Base-by-base conservation (phyloP, 2,888 invertebrate genomes). In the Eupsilia transversa region DNA sequence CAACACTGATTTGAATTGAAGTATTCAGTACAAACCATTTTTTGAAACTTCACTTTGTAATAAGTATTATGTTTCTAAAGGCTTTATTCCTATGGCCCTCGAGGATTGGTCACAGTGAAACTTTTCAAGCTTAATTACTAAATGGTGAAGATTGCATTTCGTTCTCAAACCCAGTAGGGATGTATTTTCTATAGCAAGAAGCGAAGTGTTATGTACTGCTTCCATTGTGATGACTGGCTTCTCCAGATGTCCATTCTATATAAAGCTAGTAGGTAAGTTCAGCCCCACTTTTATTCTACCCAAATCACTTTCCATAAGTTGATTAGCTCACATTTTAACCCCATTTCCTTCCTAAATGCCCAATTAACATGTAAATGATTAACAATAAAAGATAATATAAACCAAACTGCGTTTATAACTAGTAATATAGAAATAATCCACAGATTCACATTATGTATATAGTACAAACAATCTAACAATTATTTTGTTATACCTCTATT, bases 401-500 rank as follows among this genome's bases (percentile, higher is more conserved):
- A 69, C 72, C 69, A 70, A 79, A 84, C 38, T 80, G 30, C 66
- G 84, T 72, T 67, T 80, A 67, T 72, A 74, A 68, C 38, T 65
- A 41, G 43, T 75, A 70, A 72, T 75, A 57, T 67, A 75, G 69
- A 75, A 80, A 83, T 72, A 83, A 81, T 79, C 67, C 59, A 60
- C 66, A 80, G 75, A 80, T 84, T 84, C 72, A 60, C 56, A 75
- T 72, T 72, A 67, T 73, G 68, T 77, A 72, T 82, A 80, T 77
- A 82, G 80, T 82, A 86, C 80, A 72, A 85, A 86, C 86, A 86
- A 79, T 82, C 87, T 82, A 82, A 85, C 82, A 82, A 86, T 86
- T 85, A 87, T 85, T 85, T 83, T 66, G 83, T 83, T 83, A 81
- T 80, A 85, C 83, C 77, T 85, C 76, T 77, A 82, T 80, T 85